Evolutionary conservation across 2,797 vertebrate species (phyloP), one percentile per base, ranked within the genome.

Genomic region (Hemitrygon akajei): DNA sequence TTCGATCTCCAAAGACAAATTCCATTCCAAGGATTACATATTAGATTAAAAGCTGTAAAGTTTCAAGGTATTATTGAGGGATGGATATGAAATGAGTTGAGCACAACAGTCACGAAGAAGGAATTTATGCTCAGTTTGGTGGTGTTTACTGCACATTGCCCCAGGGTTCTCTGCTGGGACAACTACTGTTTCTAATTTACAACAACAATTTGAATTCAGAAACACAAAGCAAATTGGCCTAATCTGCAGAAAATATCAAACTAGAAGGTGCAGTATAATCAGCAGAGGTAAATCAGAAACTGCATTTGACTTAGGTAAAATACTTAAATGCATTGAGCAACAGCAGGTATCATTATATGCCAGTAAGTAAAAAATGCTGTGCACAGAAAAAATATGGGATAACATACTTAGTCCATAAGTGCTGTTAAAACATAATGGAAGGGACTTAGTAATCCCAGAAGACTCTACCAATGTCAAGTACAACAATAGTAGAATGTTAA

Each of bases 131-230:
- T 75, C 56, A 22, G n/a, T 75, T 75, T 75, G 86, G 34, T 37
- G n/a, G 30, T n/a, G 60, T 16, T 69, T 89, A 34, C 63, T 37
- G 20, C 27, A 37, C 18, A n/a, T 2, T 89, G 60, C n/a, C n/a
- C 63, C 86, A 89, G 63, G 56, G 86, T n/a, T 20, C 63, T 37
- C 2, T 37, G 84, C 30, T 87, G 84, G 58, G 14, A 87, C 30
- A 87, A 87, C 56, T 60, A 86, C 30, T 87, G 86, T 37, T 69
- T 89, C 86, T 37, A 89, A 89, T 89, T 69, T 69, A 89, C 30
- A 69, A 69, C n/a, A 69, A 69, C 34, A 63, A 89, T 89, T 69
- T 89, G 34, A 16, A 66, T 69, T 69, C 27, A 60, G 82, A 60
- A 86, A 86, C 81, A 56, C 58, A 63, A 63, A 63, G 84, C 25